Evolutionary conservation across 1,140 invertebrate species (phyloP), one percentile per base, ranked within the genome.

Genomic region (Cryptotermes secundus): DNA sequence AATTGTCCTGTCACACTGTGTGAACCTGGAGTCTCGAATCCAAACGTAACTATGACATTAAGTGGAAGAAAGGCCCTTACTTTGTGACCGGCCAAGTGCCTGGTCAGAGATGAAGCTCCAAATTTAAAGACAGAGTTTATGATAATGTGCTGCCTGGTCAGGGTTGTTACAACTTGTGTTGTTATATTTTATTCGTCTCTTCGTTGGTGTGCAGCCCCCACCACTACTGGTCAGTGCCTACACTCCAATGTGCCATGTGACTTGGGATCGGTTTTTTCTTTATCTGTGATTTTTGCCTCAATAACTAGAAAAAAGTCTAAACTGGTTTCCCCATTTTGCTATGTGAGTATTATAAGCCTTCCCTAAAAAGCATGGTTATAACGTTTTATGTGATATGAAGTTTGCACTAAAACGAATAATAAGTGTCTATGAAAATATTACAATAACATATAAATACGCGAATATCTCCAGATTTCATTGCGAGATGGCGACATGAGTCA

Each of bases 201-300:
- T n/a, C n/a, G n/a, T n/a, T n/a, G n/a, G n/a, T n/a, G n/a, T n/a
- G n/a, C n/a, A n/a, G n/a, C n/a, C n/a, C n/a, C n/a, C n/a, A n/a
- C n/a, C n/a, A n/a, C n/a, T n/a, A n/a, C 59, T 80, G 80, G 80
- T 45, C 42, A 81, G n/a, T 35, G 80, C 35, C 34, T 81, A 0
- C 2, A 38, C 80, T 81, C 42, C 16, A 81, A 81, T 81, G 80
- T 81, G 80, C 80, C 80, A 81, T 81, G 80, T 81, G 80, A 22
- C 80, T 31, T 81, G 80, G 80, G 80, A 81, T 81, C 80, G 35
- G 80, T 81, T 81, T 81, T 36, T 81, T 81, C 35, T 81, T 81
- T 36, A 81, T 81, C 80, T 81, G 80, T 81, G 80, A 81, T 81
- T 81, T n/a, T 72, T 72, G 16, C 59, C 59, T 72, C n/a, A 72